phyloP scores from a whole-genome alignment of 2,888 invertebrate genomes.

The Serrognathus titanus region DNA sequence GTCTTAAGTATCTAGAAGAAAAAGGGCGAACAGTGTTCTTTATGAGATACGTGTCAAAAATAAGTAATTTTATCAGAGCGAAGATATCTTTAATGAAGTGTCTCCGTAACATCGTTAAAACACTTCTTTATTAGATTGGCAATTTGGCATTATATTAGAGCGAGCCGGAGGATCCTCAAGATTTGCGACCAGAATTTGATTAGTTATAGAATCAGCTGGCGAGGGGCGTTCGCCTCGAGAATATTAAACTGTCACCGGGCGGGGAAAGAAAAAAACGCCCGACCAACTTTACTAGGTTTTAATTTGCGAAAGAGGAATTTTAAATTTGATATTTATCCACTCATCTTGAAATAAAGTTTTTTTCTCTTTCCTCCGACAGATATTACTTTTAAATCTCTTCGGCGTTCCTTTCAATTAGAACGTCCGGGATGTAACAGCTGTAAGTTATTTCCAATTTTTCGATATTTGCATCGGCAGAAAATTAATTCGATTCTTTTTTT shows the following conservation, averaged over 20 bases:
- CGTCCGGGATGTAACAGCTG: constrained; percentile 24
- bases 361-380: constrained; percentile 20
- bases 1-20: too few relatives aligned
- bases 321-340: constrained; percentile 29
- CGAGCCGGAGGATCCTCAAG: constrained; percentile 27
- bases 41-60: constrained; percentile 6
- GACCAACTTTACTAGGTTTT: constrained; percentile 34
- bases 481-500: too few relatives aligned
- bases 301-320: constrained; percentile 30
- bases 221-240: constrained; percentile 33
- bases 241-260: constrained; percentile 37
- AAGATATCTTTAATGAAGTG: constrained; percentile 41
- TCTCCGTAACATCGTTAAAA: constrained; percentile 38
- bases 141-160: constrained; percentile 40
- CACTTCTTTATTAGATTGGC: constrained; percentile 44
- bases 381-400: constrained; percentile 21
- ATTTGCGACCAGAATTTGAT: constrained; percentile 41
- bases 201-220: constrained; percentile 39
- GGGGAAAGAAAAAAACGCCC: constrained; percentile 24
- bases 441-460: constrained; percentile 7
- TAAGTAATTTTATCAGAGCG: constrained; percentile 13
- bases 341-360: constrained; percentile 25
- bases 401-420: constrained; percentile 24
- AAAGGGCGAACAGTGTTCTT: background rate
- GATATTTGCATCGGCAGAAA: background rate